Evolutionary conservation across 2,113 vertebrate genomes (phyloP).

Genomic region (Chaetops frenatus): DNA sequence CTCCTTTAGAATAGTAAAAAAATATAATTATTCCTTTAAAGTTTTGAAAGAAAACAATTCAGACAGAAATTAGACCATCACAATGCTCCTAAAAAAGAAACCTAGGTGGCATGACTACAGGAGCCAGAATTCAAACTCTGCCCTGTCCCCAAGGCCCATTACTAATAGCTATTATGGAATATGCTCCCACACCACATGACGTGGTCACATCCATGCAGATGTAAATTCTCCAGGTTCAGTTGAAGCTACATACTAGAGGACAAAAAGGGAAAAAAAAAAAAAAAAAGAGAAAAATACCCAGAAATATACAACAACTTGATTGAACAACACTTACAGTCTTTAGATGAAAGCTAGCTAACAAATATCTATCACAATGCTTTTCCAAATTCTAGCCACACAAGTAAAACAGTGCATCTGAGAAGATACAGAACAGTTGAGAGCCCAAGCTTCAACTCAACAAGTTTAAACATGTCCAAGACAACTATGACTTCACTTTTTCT

Average conservation of each 20-base stretch:
- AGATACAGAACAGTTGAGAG: background rate
- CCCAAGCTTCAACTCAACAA: background rate
- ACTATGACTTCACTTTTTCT: background rate
- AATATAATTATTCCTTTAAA: background rate
- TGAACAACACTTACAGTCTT: background rate
- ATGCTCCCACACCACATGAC: background rate
- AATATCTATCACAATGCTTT: background rate
- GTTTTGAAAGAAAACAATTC: background rate
- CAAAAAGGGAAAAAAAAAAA: background rate
- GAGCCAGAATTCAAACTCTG: background rate
- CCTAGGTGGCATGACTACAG: background rate
- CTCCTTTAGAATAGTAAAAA: background rate
- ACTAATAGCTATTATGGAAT: background rate
- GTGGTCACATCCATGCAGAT: background rate
- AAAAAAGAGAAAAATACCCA: accelerated
- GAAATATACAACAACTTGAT: background rate
- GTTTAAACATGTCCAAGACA: background rate
- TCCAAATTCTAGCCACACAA: background rate
- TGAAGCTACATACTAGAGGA: background rate
- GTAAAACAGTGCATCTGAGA: background rate
- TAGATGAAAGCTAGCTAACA: background rate
- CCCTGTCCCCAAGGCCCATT: slow-evolving; percentile 48
- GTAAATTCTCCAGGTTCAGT: background rate
- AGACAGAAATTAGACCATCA: background rate
- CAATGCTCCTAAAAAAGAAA: background rate